A percentile compares a stretch with the other conserved stretches of the same genome.
Evolutionary conservation across 2,113 vertebrate genomes (phyloP).

Genomic region (Epinephelus moara): DNA sequence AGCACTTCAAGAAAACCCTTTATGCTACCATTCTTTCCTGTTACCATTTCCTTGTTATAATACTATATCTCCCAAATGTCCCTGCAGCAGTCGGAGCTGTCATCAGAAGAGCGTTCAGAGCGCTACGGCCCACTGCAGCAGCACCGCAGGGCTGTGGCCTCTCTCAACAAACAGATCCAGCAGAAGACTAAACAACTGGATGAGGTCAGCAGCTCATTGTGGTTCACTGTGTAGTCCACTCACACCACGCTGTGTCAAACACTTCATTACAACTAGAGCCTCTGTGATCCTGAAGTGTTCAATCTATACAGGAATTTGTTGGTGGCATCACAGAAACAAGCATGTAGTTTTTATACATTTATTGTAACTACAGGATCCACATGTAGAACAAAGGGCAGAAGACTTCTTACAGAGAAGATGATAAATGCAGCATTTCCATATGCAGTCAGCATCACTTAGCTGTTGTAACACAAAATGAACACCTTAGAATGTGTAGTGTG

Average conservation of each 20-base stretch:
- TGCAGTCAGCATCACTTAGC: not conserved
- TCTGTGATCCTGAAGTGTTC: not conserved
- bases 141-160: slow-evolving; percentile 88
- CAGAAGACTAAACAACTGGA: slow-evolving; percentile 89
- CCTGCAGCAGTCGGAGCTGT: slow-evolving; percentile 88
- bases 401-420: not conserved
- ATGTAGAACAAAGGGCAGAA: not conserved
- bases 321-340: not conserved
- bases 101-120: slow-evolving; percentile 90
- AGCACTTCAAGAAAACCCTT: not conserved
- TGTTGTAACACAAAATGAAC: no score
- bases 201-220: slow-evolving; percentile 82
- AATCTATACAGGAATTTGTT: not conserved
- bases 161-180: slow-evolving; percentile 92
- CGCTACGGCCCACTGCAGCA: slow-evolving; percentile 90
- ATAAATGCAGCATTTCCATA: not conserved
- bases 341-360: not conserved
- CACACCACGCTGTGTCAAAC: not conserved
- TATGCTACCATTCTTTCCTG: not conserved
- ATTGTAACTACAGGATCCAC: not conserved
- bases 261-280: not conserved
- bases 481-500: not conserved
- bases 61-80: not conserved
- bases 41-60: not conserved
- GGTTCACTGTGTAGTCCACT: not conserved